Percentiles rank a stretch among this genome's conserved stretches.
phyloP scores from a whole-genome alignment of 2,888 invertebrate species.

The Vannuccia rotundouncinata region DNA sequence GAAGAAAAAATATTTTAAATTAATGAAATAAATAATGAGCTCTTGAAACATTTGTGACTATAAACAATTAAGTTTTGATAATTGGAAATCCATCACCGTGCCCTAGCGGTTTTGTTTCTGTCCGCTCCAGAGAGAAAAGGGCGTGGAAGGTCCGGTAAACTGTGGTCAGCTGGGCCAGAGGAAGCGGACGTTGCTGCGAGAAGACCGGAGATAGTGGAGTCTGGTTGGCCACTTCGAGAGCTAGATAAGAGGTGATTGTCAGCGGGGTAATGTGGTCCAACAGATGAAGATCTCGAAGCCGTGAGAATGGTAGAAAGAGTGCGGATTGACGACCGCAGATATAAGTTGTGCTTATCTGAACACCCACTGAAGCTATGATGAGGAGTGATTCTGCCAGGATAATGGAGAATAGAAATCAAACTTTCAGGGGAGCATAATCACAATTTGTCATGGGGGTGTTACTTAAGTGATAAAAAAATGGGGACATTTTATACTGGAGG shows the following conservation, averaged over 20 bases:
- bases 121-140: no score
- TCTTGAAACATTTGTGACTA: no score
- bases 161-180: not conserved
- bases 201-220: not conserved
- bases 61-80: no score
- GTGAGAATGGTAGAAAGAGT: not conserved
- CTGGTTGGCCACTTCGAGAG: not conserved
- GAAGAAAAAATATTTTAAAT: no score
- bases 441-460: no score
- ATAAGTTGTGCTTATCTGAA: not conserved
- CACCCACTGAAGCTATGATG: not conserved
- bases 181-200: not conserved
- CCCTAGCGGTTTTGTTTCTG: no score
- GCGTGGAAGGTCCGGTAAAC: not conserved
- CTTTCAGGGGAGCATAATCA: no score
- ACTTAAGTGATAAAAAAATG: no score
- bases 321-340: not conserved
- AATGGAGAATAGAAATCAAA: not conserved
- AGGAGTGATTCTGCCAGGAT: not conserved
- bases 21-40: no score
- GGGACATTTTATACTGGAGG: no score
- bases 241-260: not conserved
- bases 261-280: not conserved
- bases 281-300: not conserved
- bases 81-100: no score